Base-by-base conservation (phyloP, 2,888 invertebrate genomes). In the Philereme transversata region DNA sequence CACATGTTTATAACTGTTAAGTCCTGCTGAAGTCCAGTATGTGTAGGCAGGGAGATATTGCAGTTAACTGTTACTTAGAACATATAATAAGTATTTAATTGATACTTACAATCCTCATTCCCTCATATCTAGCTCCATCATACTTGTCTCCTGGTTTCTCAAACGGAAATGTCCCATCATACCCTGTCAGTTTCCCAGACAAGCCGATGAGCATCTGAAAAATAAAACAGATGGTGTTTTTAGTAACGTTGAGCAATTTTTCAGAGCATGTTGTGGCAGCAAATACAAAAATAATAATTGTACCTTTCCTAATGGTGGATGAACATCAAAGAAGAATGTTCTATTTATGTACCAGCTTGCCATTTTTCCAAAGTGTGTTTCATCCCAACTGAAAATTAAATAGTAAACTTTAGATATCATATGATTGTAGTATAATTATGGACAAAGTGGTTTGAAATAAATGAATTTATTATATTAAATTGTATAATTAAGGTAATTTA, bases 301-400 rank as follows among this genome's bases (percentile, higher is more conserved):
- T 93, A 98, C 98, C 94, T 99, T 99, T 75, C 99, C 99, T 54
- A 99, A 93, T 22, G 99, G 99, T 61, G 99, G 99, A 92, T 99
- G 99, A 1, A 99, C 99, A 92, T 99, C 99, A 90, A 99, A 99
- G 90, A 99, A 99, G 86, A 99, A 99, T 59, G 98, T 98, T 71
- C 97, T 94, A 77, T 99, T 99, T 68, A 99, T 98, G 79, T 99
- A 99, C 98, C 98, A 99, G 81, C 98, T 98, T 0, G 97, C 98
- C 98, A 99, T 99, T 94, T 99, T 99, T 0, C 99, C 99, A 93
- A 99, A 99, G 92, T 99, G 99, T 36, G 99, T 99, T 93, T 99
- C 99, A 92, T 99, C 99, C 98, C 98, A 98, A 82, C 97, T 97
- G 79, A 75, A 93, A 62, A 56, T 34, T 43, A 56, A 9, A 36